phyloP scores from a whole-genome alignment of 2,888 invertebrate species.

The Eustalomyia histrio region DNA sequence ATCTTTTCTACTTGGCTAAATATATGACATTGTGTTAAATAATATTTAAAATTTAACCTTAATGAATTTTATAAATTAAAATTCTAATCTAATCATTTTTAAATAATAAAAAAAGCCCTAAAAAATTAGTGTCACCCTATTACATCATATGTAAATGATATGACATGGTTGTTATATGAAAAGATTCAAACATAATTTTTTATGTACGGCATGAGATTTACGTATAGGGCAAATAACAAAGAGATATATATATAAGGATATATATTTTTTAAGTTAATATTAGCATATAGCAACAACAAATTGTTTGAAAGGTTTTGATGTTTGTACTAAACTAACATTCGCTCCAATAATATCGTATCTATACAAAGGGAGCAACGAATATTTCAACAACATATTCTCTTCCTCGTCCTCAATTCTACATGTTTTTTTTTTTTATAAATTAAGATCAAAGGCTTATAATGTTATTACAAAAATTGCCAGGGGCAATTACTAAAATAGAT shows the following conservation, averaged over 20 bases:
- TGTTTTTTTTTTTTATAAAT: neutral
- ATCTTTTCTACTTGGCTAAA: no score
- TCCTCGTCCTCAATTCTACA: neutral
- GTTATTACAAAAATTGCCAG: constrained; percentile 19
- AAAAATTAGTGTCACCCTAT: no score
- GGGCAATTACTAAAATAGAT: constrained; percentile 15
- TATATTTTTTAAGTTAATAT: neutral
- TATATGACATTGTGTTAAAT: no score
- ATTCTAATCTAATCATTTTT: no score
- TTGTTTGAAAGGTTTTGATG: neutral
- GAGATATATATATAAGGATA: no score
- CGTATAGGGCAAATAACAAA: neutral
- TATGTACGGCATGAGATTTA: constrained; percentile 7
- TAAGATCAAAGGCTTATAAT: constrained; percentile 33
- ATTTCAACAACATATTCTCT: neutral
- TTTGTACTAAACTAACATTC: neutral
- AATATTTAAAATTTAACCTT: no score
- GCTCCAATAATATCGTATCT: no score
- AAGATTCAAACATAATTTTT: neutral
- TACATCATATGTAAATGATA: no score
- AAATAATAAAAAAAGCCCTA: no score
- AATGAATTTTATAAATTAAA: no score
- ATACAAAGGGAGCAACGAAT: neutral
- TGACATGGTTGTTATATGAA: neutral
- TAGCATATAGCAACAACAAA: constrained; percentile 7